Conservation (phyloP, 2,888 invertebrate genomes). For the Alsophila aescularia region DNA sequence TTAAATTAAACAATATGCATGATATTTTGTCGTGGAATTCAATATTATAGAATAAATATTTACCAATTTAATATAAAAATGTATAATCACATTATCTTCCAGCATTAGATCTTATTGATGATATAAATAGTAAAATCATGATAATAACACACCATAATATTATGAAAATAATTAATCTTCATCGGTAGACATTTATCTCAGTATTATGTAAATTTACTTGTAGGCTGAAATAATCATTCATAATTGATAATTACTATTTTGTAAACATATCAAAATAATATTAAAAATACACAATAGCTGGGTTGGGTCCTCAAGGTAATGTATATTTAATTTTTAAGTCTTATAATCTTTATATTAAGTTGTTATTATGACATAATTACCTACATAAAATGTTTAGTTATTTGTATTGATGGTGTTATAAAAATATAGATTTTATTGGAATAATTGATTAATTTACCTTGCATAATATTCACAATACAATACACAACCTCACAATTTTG, state of each 20-base stretch:
- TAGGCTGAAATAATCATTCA: conserved; percentile 51
- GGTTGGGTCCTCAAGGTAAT: conserved; percentile 66
- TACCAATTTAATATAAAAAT: conserved; percentile 21
- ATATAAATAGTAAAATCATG: background rate
- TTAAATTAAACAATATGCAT: too few species aligned
- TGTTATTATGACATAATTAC: background rate
- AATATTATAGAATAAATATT: conserved; percentile 15
- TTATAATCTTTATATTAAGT: conserved; percentile 11
- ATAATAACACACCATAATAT: conserved; percentile 19
- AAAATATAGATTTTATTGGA: too few species aligned
- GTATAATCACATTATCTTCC: conserved; percentile 75
- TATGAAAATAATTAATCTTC: background rate
- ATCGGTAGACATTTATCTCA: background rate
- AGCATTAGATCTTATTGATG: conserved; percentile 48
- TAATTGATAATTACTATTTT: conserved; percentile 52
- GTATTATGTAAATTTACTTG: background rate
- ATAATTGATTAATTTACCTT: too few species aligned
- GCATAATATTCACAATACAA: too few species aligned
- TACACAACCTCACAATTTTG: too few species aligned
- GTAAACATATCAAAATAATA: conserved; percentile 30
- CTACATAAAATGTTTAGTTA: too few species aligned
- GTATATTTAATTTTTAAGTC: conserved; percentile 31
- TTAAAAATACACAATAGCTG: conserved; percentile 63
- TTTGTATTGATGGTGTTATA: too few species aligned
- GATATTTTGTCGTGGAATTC: too few species aligned